Evolutionary conservation across 2,797 vertebrate species (phyloP).

Genomic region (Danio albolineatus): DNA sequence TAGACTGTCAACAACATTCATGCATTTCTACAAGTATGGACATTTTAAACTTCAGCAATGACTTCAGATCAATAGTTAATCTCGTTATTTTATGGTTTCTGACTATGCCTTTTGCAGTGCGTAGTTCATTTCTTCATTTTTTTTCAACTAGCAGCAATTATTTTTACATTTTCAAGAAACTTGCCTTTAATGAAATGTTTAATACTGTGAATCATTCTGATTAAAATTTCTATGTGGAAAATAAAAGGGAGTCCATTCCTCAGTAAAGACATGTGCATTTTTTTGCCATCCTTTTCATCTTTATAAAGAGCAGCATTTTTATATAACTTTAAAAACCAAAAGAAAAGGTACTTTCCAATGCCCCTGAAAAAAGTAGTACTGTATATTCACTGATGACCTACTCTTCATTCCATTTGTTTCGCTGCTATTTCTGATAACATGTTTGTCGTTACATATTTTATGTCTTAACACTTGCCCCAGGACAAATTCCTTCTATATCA

Average conservation of each 20-base stretch:
- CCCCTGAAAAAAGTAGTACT: not conserved
- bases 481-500: constrained; percentile 29
- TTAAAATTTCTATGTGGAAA: not conserved
- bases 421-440: not conserved
- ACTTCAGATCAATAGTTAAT: not conserved
- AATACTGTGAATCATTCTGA: not conserved
- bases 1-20: not conserved
- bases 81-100: not conserved
- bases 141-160: not conserved
- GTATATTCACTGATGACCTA: not conserved
- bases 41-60: not conserved
- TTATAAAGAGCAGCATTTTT: not conserved
- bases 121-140: not conserved
- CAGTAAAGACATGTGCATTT: too few species aligned
- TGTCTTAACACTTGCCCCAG: constrained; percentile 6
- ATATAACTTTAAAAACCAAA: not conserved
- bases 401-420: not conserved
- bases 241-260: not conserved
- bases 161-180: not conserved
- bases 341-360: not conserved
- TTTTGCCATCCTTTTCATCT: too few species aligned
- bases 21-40: not conserved
- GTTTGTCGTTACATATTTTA: constrained; percentile 2
- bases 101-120: not conserved
- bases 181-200: not conserved